Evolutionary conservation across 2,888 invertebrate genomes (phyloP), one percentile per base, ranked within the genome.

Genomic region (Anticlea derivata): DNA sequence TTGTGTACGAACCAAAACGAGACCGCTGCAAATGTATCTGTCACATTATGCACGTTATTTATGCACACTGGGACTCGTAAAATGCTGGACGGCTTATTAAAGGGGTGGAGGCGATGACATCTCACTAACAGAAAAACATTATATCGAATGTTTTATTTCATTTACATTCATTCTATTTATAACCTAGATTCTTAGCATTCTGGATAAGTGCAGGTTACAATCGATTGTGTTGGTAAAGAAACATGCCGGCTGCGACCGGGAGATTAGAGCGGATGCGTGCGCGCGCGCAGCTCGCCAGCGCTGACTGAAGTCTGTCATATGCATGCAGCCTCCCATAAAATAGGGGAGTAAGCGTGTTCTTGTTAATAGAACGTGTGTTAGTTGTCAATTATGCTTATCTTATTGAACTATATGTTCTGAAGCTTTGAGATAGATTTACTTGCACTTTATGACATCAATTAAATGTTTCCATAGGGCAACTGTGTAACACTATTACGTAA

Each of bases 11-110:
- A 75, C 71, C 70, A 75, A 72, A 78, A 79, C 75, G 70, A 74
- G 68, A 66, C 68, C 67, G 63, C 70, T 75, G 81, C 78, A 80
- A 80, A 83, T 84, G 82, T 81, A 80, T 79, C 75, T 86, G 86
- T 87, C 88, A 85, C 87, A 90, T 90, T 86, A 87, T 86, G 77
- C 74, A 68, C 69, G 66, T 81, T 77, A 86, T 86, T 87, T 87
- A 87, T 80, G 73, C 73, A 59, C 75, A 70, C 75, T 73, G 76
- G 70, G 68, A 71, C 73, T 73, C 75, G 75, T 83, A 82, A 80
- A 81, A 68, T 71, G 75, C 68, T 75, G 70, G 72, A 43, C 73
- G 67, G 73, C 76, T 83, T 83, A 80, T 80, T 83, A 82, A 82
- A 77, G 26, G 73, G 66, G 63, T 71, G 74, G 65, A 80, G 67